Evolutionary conservation across 2,113 vertebrate genomes (phyloP).

Genomic region (Apus apus): DNA sequence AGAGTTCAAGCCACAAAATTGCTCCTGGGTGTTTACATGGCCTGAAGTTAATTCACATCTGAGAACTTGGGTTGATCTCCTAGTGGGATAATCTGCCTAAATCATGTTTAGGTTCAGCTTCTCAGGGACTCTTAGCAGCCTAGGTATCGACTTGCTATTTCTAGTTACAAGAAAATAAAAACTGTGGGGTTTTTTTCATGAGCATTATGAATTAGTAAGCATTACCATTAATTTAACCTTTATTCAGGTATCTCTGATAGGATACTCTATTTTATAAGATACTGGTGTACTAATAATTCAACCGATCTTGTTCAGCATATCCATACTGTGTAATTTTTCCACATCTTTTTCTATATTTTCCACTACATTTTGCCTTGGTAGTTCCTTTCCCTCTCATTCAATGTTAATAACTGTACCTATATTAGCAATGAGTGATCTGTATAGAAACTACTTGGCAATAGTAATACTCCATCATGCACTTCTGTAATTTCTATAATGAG

Average conservation of each 20-base stretch:
- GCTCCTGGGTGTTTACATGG: neutral
- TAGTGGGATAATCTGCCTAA: conserved; percentile 26
- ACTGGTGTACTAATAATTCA: neutral
- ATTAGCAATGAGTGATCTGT: neutral
- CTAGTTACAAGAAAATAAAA: neutral
- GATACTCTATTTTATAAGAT: neutral
- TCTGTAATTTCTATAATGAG: neutral
- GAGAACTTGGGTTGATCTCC: neutral
- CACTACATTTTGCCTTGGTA: neutral
- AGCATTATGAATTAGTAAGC: neutral
- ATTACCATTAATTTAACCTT: neutral
- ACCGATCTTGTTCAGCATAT: neutral
- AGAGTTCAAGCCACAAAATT: neutral
- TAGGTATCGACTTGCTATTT: neutral
- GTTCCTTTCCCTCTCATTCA: neutral
- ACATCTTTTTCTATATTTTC: neutral
- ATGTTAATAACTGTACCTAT: neutral
- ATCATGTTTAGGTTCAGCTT: neutral
- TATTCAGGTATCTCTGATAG: neutral
- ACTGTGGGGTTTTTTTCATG: neutral
- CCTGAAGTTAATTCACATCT: neutral
- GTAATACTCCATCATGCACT: neutral
- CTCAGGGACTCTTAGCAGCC: neutral
- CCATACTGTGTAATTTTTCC: neutral
- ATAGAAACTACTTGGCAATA: neutral